A percentile compares a stretch with the other conserved stretches of the same genome.
phyloP scores from a whole-genome alignment of 2,888 invertebrate species.

The Dolichomitus sp. region DNA sequence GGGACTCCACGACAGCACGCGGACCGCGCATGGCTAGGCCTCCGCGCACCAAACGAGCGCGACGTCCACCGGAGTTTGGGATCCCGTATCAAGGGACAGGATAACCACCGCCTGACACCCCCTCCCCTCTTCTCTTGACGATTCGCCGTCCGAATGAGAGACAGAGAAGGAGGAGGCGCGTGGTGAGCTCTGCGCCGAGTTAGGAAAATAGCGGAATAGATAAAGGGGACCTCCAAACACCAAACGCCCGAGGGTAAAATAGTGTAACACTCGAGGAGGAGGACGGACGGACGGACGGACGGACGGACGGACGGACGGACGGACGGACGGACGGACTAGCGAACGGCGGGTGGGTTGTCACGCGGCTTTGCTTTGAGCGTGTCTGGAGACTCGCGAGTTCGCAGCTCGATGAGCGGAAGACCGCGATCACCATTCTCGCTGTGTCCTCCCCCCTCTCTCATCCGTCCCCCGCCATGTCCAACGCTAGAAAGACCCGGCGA shows the following conservation, averaged over 20 bases:
- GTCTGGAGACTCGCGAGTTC: conserved; percentile 55
- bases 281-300: conserved; percentile 27
- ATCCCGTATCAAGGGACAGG: conserved; percentile 36
- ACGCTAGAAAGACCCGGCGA: background rate
- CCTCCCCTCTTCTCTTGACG: background rate
- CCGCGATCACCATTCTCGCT: conserved; percentile 28
- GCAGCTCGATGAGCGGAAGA: conserved; percentile 54
- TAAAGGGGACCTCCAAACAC: conserved; percentile 75
- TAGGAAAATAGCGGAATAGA: conserved; percentile 81
- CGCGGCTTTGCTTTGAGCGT: conserved; percentile 80
- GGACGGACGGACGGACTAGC: conserved; percentile 22
- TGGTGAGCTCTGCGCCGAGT: conserved; percentile 59
- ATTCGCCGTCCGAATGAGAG: background rate
- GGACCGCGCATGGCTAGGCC: conserved; percentile 52
- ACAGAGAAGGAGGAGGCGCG: conserved; percentile 69
- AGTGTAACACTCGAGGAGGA: conserved; percentile 79
- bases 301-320: background rate
- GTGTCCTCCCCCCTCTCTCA: too few relatives aligned
- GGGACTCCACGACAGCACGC: conserved; percentile 56
- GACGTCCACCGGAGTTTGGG: conserved; percentile 15
- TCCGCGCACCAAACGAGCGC: conserved; percentile 13
- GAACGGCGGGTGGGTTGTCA: background rate
- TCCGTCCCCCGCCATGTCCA: background rate
- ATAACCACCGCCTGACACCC: conserved; percentile 53
- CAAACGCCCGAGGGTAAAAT: conserved; percentile 76